Conservation (phyloP, 53 echinoderm and acorn worm species). For the Glandiceps talaboti region DNA sequence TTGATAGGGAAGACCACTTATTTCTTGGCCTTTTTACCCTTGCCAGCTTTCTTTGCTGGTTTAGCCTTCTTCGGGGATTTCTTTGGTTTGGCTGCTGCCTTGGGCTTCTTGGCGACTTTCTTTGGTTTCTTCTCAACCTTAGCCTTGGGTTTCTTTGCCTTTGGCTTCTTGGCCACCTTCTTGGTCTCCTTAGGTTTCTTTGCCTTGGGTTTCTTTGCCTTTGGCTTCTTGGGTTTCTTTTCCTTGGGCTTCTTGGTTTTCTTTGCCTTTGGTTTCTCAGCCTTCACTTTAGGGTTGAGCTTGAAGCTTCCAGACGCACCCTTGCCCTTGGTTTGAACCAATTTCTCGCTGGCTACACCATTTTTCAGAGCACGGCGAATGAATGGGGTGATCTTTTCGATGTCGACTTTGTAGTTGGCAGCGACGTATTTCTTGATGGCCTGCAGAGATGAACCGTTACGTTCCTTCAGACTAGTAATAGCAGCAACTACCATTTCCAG, state of each 20-base stretch:
- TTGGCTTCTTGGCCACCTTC: constrained; percentile 15
- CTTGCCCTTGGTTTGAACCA: constrained; percentile 35
- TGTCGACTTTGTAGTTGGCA: constrained; percentile 29
- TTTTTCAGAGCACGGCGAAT: constrained; percentile 31
- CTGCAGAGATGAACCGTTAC: constrained; percentile 34
- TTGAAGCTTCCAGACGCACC: constrained; percentile 52
- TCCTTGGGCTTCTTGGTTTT: background rate
- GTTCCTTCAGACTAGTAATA: constrained; percentile 10
- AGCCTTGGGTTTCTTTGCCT: constrained; percentile 4
- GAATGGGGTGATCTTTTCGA: constrained; percentile 11
- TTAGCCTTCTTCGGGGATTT: constrained; percentile 4
- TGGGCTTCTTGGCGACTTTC: constrained; percentile 9
- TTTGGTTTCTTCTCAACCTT: background rate
- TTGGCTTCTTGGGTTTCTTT: constrained; percentile 13
- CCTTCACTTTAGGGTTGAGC: constrained; percentile 7
- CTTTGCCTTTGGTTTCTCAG: background rate
- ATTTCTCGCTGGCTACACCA: constrained; percentile 23
- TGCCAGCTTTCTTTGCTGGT: constrained; percentile 8
- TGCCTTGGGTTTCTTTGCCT: constrained; percentile 3
- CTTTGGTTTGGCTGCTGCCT: constrained; percentile 4
- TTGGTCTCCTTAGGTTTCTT: too few species aligned
- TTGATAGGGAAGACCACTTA: background rate
- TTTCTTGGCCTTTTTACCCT: constrained; percentile 1
- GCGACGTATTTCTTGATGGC: constrained; percentile 42
- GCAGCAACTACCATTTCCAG: constrained; percentile 24